Conservation (phyloP, 2,888 invertebrate species). For the Nemotelus pantherinus region DNA sequence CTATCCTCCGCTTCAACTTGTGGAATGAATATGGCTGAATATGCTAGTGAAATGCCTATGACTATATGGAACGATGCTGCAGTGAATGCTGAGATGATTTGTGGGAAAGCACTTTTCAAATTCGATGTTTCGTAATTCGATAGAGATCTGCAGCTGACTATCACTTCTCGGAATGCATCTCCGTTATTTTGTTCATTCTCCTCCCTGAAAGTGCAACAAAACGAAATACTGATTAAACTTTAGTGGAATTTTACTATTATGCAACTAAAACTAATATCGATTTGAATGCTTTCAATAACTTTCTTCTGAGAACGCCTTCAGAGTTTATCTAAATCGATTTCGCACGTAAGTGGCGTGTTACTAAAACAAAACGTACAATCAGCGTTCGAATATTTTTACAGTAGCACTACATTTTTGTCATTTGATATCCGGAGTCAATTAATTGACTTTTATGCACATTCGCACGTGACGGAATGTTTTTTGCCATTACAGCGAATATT, state of each 20-base stretch:
- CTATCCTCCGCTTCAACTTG: slow-evolving; percentile 56
- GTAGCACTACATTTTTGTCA: no score
- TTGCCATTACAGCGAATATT: no score
- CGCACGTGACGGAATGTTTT: no score
- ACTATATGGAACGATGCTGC: slow-evolving; percentile 70
- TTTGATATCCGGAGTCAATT: no score
- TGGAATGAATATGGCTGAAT: slow-evolving; percentile 69
- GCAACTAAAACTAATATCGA: background rate
- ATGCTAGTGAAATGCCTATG: slow-evolving; percentile 70
- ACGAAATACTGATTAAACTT: background rate
- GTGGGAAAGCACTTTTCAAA: slow-evolving; percentile 64
- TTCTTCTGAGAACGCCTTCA: background rate
- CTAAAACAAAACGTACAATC: no score
- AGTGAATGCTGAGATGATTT: slow-evolving; percentile 66
- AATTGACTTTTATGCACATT: no score
- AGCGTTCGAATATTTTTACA: no score
- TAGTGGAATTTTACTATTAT: background rate
- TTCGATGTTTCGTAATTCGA: slow-evolving; percentile 62
- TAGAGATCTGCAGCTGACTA: slow-evolving; percentile 64
- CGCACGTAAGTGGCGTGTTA: no score
- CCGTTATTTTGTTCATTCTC: slow-evolving; percentile 59
- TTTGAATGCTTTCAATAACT: background rate
- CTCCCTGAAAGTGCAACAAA: slow-evolving; percentile 46
- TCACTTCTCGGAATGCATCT: slow-evolving; percentile 64
- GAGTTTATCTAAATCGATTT: background rate